Conservation (phyloP, 2,888 invertebrate species). For the Loripinus fragilis region DNA sequence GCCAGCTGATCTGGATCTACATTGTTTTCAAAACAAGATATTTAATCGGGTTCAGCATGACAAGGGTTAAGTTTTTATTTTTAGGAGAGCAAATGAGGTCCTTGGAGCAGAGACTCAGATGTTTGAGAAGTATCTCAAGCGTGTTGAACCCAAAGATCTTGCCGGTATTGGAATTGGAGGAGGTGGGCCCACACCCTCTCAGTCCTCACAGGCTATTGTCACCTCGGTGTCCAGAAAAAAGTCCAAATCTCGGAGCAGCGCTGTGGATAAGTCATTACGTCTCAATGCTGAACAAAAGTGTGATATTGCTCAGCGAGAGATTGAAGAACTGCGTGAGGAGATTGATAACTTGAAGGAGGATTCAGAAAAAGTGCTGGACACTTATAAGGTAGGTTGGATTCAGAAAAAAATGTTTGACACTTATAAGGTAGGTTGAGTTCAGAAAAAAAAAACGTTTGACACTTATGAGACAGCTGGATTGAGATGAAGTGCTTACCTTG, state of each 20-base stretch:
- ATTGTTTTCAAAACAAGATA: too few species aligned
- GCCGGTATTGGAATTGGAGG: conserved; percentile 45
- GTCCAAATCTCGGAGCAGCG: conserved; percentile 80
- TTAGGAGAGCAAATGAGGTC: conserved; percentile 81
- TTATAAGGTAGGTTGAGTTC: conserved; percentile 74
- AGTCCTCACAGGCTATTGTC: conserved; percentile 70
- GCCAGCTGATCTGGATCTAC: too few species aligned
- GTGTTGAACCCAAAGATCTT: conserved; percentile 79
- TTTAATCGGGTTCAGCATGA: too few species aligned
- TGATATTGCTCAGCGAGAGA: conserved; percentile 83
- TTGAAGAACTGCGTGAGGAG: conserved; percentile 82
- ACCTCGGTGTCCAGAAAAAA: conserved; percentile 76
- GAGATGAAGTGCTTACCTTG: too few species aligned
- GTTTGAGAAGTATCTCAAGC: conserved; percentile 83
- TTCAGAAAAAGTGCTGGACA: conserved; percentile 82
- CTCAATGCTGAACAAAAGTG: conserved; percentile 83
- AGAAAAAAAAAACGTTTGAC: conserved; percentile 82
- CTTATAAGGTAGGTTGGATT: conserved; percentile 75
- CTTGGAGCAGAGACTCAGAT: conserved; percentile 82
- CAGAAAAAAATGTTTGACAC: conserved; percentile 82
- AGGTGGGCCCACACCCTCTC: conserved; percentile 67
- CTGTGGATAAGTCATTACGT: conserved; percentile 78
- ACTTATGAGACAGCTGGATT: conserved; percentile 81
- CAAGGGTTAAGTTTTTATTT: too few species aligned
- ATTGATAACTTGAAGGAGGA: conserved; percentile 80